These are phyloP conservation scores for cattle (Bos taurus) DNA, from an alignment of 2,113 vertebrate species.

Conservation along the genomic window DNA sequence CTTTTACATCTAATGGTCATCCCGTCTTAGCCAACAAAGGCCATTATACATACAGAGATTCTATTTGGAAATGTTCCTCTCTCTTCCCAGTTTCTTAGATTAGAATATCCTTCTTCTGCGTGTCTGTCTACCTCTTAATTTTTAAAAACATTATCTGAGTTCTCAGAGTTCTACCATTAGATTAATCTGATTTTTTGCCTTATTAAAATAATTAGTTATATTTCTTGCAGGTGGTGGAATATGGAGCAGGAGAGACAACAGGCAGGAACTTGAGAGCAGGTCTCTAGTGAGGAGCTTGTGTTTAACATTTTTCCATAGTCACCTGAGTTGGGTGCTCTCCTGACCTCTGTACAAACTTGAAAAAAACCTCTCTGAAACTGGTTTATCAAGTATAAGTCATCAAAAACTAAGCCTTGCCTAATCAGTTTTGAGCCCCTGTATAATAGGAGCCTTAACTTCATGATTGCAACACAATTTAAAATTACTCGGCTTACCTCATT, in stretches of 20 bases:
- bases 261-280: neutral
- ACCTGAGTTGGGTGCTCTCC: neutral
- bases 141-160: neutral
- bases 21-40: neutral
- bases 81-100: neutral
- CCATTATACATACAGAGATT: neutral
- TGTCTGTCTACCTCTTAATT: neutral
- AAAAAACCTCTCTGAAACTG: neutral
- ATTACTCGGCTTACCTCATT: neutral
- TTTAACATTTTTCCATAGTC: neutral
- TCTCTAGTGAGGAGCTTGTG: neutral
- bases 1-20: neutral
- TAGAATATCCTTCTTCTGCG: neutral
- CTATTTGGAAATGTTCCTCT: neutral
- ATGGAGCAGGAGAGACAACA: neutral
- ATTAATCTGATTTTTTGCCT: neutral
- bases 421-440: neutral
- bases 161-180: neutral
- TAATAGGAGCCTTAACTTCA: neutral
- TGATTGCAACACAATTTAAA: neutral
- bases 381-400: neutral
- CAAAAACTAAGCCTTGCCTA: neutral
- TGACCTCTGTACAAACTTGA: neutral
- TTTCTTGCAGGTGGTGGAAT: neutral
- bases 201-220: neutral